Evolutionary conservation across 2,113 vertebrate genomes (phyloP), one percentile per base, ranked within the genome.

Genomic region (Tetrao urogallus): DNA sequence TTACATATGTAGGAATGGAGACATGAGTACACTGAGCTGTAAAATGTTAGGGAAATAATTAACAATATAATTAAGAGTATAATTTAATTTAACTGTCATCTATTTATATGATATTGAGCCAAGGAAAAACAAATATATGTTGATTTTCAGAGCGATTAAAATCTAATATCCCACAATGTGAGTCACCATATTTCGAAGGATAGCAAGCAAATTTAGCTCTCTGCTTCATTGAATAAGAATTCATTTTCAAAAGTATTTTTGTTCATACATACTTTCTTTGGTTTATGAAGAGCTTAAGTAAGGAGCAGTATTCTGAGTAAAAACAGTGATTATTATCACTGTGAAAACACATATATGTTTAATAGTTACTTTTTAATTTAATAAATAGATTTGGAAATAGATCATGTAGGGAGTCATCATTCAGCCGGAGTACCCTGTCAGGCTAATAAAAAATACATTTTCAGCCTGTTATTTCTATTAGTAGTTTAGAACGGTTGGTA

Each of bases 351-450:
- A 81, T 61, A 70, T 64, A 60, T n/a, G 6, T 64, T 89, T 74
- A 81, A 71, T 74, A 67, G 80, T 28, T 87, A 7, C 40, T 83
- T 95, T 89, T 93, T 60, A 67, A 52, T 78, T 8, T 82, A 92
- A 91, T 82, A 65, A 72, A 84, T 57, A 63, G 34, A 74, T 72
- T 48, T 89, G 47, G 85, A 95, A 93, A 89, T 72, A 87, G 71
- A 89, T 89, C 32, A 84, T 27, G 22, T 24, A 82, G 6, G 18
- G 43, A 69, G 78, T 73, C 71, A 65, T 87, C 17, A 82, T 60
- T 89, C 75, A 91, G 10, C 20, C 20, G 82, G 75, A 72, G 58
- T 40, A 85, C 88, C 45, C 71, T 95, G 56, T 36, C 13, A 91
- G 50, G 3, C 11, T 89, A 84, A 89, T 94, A 66, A 94, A n/a